Evolutionary conservation across 2,888 invertebrate species (phyloP), one percentile per base, ranked within the genome.

Genomic region (Amiota communis): DNA sequence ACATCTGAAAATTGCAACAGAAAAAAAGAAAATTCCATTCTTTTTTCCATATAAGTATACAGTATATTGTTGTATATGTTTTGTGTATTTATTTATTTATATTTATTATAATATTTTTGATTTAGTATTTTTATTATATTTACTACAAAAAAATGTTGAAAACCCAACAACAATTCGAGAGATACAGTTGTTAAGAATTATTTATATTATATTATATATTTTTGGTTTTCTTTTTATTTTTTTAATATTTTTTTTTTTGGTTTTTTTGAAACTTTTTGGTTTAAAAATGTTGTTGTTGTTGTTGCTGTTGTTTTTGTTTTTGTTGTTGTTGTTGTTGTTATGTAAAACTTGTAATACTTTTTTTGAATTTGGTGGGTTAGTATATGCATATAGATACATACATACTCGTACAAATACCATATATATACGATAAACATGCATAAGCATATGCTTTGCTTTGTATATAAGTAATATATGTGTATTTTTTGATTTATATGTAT

Each of bases 291-390:
- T 72, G 65, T 65, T 71, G 64, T 73, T 64, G 68, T 56, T 73
- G 11, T 47, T 47, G 23, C 64, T 63, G 12, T 49, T 67, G 49
- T 49, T 49, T 15, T 49, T 67, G 9, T 17, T 70, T 64, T 71
- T 20, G 13, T 64, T 64, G 12, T 23, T 72, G 69, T 36, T 69
- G 72, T 73, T 70, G 72, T 72, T 76, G 59, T 64, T 72, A 75
- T 84, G 82, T 79, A 82, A 85, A 85, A 85, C 74, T 81, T 85
- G 86, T 86, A 83, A 86, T 83, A 86, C 83, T 86, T 36, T 85
- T 86, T 36, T 85, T 86, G 86, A 86, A 85, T 83, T 83, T 83
- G 83, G 83, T 83, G 83, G 83, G 83, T 86, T 83, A 86, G 83
- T 83, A 83, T 82, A 84, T 84, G 84, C 56, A 53, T 56, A 69